phyloP scores from a whole-genome alignment of 2,797 vertebrate species.

The Oreochromis mossambicus region DNA sequence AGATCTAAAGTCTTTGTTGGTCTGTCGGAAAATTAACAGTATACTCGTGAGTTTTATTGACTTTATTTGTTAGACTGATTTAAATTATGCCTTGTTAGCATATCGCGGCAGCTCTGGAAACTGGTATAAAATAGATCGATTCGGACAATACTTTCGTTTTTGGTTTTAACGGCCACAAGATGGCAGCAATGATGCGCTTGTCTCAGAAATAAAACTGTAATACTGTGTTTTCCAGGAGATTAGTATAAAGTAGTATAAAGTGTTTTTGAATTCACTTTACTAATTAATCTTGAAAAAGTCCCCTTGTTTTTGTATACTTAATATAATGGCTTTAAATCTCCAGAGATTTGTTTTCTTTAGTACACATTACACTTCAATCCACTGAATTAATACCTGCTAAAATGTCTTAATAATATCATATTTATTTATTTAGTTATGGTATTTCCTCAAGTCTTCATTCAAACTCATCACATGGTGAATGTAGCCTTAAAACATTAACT shows the following conservation, averaged over 20 bases:
- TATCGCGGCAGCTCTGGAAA: not conserved
- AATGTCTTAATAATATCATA: not conserved
- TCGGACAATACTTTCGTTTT: not conserved
- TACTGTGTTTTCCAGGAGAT: not conserved
- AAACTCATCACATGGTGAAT: not conserved
- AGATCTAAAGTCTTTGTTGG: slow-evolving; percentile 26
- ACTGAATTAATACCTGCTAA: not conserved
- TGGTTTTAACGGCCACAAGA: slow-evolving; percentile 9
- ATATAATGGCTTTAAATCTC: not conserved
- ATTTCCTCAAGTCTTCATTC: not conserved
- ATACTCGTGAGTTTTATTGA: fast-evolving
- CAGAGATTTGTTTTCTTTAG: not conserved
- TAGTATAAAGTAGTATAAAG: not conserved
- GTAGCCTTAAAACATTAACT: not conserved
- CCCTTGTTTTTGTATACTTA: not conserved
- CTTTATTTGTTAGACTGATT: not conserved
- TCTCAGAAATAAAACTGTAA: not conserved
- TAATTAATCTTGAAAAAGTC: not conserved
- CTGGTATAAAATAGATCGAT: not conserved
- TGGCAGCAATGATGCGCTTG: not conserved
- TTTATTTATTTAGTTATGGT: not conserved
- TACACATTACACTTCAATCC: not conserved
- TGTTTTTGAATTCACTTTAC: not conserved
- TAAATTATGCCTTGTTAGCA: not conserved
- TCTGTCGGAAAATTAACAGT: not conserved